Base-by-base conservation (phyloP, 2,113 vertebrate genomes). In the Eretmochelys imbricata region DNA sequence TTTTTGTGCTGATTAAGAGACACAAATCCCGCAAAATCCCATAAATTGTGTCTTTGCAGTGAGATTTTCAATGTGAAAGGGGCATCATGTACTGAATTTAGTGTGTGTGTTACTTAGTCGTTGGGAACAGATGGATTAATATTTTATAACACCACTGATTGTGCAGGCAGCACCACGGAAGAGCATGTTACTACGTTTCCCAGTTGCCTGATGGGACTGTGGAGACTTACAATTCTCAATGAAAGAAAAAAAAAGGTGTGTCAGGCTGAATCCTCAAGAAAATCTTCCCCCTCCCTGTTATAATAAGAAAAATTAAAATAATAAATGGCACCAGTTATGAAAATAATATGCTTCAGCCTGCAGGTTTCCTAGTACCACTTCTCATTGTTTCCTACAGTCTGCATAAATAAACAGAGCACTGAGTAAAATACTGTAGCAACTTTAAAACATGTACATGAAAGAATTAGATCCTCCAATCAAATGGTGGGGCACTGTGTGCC, bases 41-140 rank as follows among this genome's bases (percentile, higher is more conserved):
- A 25, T 72, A 31, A 87, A 3, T n/a, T 2, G 4, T 93, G 76
- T 76, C 16, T 87, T 55, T 29, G 27, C n/a, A 62, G 59, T 17
- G 9, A 89, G 84, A 87, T 48, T 76, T 57, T 88, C 87, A 81
- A 82, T 62, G 42, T 53, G 55, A 87, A n/a, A 84, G n/a, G 16
- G 51, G 54, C 87, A 89, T 49, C 38, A 2, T 49, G 55, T 76
- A 10, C 55, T 89, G 87, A 65, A 82, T 12, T 54, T 31, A 25
- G 91, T 42, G 88, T 87, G 62, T 38, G 89, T 82, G 89, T 91
- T 90, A 93, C 51, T 80, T 50, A 13, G 82, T 90, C 87, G 29
- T 8, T 72, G 91, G 84, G 89, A 89, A 3, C 72, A 42, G 86
- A 50, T 59, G 53, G 93, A 88, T 88, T 89, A 14, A 80, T 80